Percentiles rank a stretch among this genome's conserved stretches.
Evolutionary conservation across 2,888 invertebrate genomes (phyloP).

Genomic region (Microplitis manilae): DNA sequence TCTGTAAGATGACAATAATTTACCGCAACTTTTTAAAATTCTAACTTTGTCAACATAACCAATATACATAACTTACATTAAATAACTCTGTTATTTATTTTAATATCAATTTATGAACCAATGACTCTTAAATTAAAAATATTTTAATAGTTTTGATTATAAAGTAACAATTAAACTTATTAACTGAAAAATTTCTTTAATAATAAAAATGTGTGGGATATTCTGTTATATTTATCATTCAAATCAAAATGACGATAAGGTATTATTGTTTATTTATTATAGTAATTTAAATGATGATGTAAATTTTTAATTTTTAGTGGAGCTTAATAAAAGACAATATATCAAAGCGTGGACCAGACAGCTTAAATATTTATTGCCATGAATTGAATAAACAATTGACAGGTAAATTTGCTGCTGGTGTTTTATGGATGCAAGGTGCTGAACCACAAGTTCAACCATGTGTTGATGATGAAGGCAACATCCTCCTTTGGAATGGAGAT

Average conservation of each 20-base stretch:
- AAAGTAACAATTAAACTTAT: too few species aligned
- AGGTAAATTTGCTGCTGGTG: conserved; percentile 72
- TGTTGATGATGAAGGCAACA: conserved; percentile 74
- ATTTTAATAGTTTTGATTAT: neutral
- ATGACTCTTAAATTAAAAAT: neutral
- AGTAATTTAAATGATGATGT: neutral
- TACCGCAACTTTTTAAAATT: neutral
- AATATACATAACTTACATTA: neutral
- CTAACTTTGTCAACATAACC: neutral
- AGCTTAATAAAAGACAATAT: conserved; percentile 70
- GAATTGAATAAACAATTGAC: conserved; percentile 57
- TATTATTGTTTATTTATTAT: conserved; percentile 48
- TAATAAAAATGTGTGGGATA: conserved; percentile 74
- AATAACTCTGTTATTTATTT: too few species aligned
- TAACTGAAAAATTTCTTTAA: neutral
- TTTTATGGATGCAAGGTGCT: conserved; percentile 90
- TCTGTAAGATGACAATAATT: neutral
- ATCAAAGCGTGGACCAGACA: conserved; percentile 76
- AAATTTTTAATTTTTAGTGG: conserved; percentile 67
- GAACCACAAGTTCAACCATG: conserved; percentile 79
- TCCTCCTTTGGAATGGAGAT: conserved; percentile 92
- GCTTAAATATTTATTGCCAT: conserved; percentile 49
- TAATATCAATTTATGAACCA: too few species aligned
- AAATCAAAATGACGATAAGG: conserved; percentile 48
- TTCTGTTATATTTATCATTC: conserved; percentile 71